phyloP scores from a whole-genome alignment of 2,797 vertebrate genomes.

The Cichlasoma orientale region DNA sequence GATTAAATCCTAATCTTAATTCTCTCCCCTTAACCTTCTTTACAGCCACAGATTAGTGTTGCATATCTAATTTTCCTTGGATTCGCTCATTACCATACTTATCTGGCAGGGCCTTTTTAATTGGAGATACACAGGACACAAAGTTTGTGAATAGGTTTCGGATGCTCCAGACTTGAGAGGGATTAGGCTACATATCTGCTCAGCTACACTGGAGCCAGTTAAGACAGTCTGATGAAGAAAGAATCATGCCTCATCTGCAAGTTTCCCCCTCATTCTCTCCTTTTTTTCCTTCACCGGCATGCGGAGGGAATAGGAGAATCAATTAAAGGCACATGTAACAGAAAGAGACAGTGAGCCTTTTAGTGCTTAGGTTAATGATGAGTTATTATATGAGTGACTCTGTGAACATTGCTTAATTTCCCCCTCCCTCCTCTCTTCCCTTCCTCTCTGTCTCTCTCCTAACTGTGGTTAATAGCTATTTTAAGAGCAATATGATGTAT shows the following conservation, averaged over 20 bases:
- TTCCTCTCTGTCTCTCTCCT: conserved; percentile 39
- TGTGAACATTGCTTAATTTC: conserved; percentile 67
- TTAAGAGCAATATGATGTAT: conserved; percentile 83
- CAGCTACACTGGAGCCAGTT: conserved; percentile 20
- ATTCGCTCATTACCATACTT: conserved; percentile 70
- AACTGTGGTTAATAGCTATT: conserved; percentile 77
- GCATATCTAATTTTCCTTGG: conserved; percentile 63
- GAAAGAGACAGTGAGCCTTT: conserved; percentile 65
- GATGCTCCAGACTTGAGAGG: conserved; percentile 68
- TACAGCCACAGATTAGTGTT: conserved; percentile 66
- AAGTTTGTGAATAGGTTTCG: conserved; percentile 69
- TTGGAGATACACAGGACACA: conserved; percentile 71
- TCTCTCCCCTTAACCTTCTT: conserved; percentile 59
- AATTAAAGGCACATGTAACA: conserved; percentile 72
- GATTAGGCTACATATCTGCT: conserved; percentile 66
- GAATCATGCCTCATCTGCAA: conserved; percentile 42
- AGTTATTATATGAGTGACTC: conserved; percentile 78
- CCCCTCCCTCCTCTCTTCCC: conserved; percentile 28
- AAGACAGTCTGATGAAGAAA: conserved; percentile 22
- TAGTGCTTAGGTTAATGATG: conserved; percentile 76
- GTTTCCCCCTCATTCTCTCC: conserved; percentile 31
- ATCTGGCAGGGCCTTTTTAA: conserved; percentile 72
- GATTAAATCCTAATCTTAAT: conserved; percentile 74
- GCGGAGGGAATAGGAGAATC: conserved; percentile 68
- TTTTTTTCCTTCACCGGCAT: conserved; percentile 20